phyloP scores from a whole-genome alignment of 2,888 invertebrate species.

The Drosophila prostipennis region DNA sequence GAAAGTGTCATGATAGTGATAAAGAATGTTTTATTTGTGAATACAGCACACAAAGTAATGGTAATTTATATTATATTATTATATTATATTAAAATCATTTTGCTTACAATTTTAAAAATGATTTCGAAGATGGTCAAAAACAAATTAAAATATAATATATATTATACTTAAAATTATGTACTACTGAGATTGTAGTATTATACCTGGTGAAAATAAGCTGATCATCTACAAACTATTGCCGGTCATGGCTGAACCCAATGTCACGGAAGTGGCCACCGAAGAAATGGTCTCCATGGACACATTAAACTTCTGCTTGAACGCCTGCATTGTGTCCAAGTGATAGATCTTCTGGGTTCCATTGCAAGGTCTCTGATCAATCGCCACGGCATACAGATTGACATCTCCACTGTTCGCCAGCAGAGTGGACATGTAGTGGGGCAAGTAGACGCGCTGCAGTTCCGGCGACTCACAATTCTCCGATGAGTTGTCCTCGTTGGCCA shows the following conservation, averaged over 20 bases:
- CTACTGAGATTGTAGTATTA: constrained; percentile 17
- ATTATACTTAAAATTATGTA: constrained; percentile 1
- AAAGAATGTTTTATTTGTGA: constrained; percentile 7
- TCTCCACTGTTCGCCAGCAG: constrained; percentile 77
- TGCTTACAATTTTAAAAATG: background rate
- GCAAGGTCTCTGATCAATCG: constrained; percentile 70
- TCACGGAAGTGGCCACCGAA: constrained; percentile 82
- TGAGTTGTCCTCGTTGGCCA: constrained; percentile 48
- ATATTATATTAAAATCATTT: constrained; percentile 1
- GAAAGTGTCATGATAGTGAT: background rate
- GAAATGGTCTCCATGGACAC: constrained; percentile 83
- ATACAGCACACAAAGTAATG: background rate
- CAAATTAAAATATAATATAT: background rate
- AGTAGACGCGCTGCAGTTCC: constrained; percentile 75
- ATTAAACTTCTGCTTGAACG: constrained; percentile 80
- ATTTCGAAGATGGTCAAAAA: background rate
- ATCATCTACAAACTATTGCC: constrained; percentile 55
- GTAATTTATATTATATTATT: constrained; percentile 3
- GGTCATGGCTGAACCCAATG: constrained; percentile 67
- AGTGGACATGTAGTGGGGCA: constrained; percentile 81
- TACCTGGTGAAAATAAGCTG: background rate
- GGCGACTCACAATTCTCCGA: constrained; percentile 51
- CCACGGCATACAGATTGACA: constrained; percentile 72
- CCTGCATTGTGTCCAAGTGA: constrained; percentile 78
- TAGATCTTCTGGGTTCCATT: constrained; percentile 78